Evolutionary conservation across 1,140 invertebrate genomes (phyloP), one percentile per base, ranked within the genome.

Genomic region (Caenorhabditis remanei): DNA sequence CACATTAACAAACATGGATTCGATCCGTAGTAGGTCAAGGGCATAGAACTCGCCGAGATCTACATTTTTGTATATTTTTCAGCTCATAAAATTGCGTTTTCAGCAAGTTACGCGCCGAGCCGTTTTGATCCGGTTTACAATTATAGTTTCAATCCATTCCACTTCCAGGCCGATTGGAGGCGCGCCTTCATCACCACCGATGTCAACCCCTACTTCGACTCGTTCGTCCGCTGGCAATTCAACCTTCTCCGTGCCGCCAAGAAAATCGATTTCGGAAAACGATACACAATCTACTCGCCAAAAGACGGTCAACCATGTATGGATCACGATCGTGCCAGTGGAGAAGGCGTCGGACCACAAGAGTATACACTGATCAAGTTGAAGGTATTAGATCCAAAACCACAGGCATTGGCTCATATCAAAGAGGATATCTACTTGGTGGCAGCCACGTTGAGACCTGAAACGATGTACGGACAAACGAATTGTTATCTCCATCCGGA

Each of bases 401-500:
- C 91, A n/a, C 83, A 88, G 40, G 87, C 56, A 13, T 46, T 92
- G 4, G 83, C 84, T 24, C 46, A 43, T 46, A 85, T 87, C 21
- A 83, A 88, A 16, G 89, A 95, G 91, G 92, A 94, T 11, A 94
- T 98, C 40, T 98, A 94, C 93, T 94, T 99, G 71, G 97, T 99
- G 16, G 97, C 98, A 58, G 98, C 97, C n/a, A 99, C 98, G 21
- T 93, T 99, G 8, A 94, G 98, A 89, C 98, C 98, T 14, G 98
- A 99, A 94, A 99, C 98, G 1, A 99, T 99, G 98, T 99, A 99
- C 93, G 98, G 98, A 4, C 98, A 99, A 94, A 99, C 98, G 0
- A 99, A 99, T 93, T 99, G 98, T 93, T 99, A 98, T 97, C 92
- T 99, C 1, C 95, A 96, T 92, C 98, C 98, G 5, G 97, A 98